phyloP scores from a whole-genome alignment of 2,113 vertebrate species.

The Sigmodon hispidus region DNA sequence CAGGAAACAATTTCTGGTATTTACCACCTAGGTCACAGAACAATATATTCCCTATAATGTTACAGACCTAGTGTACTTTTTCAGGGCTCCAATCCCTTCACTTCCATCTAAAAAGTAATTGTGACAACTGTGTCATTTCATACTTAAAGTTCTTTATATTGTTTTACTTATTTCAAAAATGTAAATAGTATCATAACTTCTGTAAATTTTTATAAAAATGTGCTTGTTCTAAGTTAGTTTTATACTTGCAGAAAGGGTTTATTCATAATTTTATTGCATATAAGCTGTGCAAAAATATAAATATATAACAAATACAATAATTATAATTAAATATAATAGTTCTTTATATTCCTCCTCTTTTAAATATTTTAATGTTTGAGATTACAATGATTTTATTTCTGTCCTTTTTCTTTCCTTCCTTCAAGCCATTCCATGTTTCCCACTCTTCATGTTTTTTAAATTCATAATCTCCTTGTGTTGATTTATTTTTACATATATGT shows the following conservation, averaged over 20 bases:
- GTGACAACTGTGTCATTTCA: neutral
- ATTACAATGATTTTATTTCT: neutral
- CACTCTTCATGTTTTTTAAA: neutral
- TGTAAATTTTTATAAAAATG: constrained; percentile 27
- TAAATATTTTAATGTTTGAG: neutral
- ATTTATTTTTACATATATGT: neutral
- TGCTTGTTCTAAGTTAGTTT: neutral
- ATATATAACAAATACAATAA: neutral
- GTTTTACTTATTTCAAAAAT: constrained; percentile 36
- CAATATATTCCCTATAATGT: neutral
- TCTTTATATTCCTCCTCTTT: neutral
- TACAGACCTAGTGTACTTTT: neutral
- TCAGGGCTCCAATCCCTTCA: neutral
- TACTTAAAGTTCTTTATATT: neutral
- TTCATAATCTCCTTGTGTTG: neutral
- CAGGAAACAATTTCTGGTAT: neutral
- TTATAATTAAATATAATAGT: neutral
- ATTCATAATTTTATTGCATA: neutral
- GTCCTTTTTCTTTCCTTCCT: neutral
- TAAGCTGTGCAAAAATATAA: neutral
- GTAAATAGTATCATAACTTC: neutral
- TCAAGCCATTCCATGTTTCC: neutral
- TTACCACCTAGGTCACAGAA: neutral
- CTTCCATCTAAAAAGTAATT: neutral
- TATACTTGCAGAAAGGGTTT: neutral